Conservation (phyloP, 2,113 vertebrate genomes). For the Rattus rattus region DNA sequence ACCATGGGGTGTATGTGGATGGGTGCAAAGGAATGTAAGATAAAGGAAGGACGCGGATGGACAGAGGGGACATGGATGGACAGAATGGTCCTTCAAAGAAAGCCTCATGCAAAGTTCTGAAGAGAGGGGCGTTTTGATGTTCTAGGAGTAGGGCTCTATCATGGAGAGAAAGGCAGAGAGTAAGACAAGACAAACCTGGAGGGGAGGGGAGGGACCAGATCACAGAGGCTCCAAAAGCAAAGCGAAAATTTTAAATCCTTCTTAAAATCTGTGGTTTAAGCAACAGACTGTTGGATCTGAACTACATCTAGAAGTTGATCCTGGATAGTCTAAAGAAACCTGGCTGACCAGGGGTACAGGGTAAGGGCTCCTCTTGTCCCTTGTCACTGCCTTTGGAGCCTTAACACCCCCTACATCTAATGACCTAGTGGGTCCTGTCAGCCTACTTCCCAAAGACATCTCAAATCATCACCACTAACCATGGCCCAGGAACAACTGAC, state of each 20-base stretch:
- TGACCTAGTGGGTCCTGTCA: not conserved
- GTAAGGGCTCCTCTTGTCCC: not conserved
- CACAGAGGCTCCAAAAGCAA: not conserved
- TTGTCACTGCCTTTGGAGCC: not conserved
- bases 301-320: conserved; percentile 20
- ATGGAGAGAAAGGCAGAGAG: not conserved
- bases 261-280: not conserved
- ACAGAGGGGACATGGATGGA: not conserved
- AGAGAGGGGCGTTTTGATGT: not conserved
- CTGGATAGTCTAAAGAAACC: conserved; percentile 5
- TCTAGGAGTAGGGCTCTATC: not conserved
- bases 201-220: not conserved
- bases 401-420: not conserved
- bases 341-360: not conserved
- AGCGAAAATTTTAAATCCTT: not conserved
- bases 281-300: not conserved
- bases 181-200: not conserved
- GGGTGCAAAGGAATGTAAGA: too few relatives aligned
- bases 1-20: not conserved
- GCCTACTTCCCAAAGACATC: not conserved
- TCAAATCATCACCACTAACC: not conserved
- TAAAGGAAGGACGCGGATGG: not conserved
- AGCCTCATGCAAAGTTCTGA: not conserved
- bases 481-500: not conserved
- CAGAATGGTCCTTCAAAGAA: not conserved